Evolutionary conservation across 2,888 invertebrate species (phyloP).

Genomic region (Drosophila multiciliata): DNA sequence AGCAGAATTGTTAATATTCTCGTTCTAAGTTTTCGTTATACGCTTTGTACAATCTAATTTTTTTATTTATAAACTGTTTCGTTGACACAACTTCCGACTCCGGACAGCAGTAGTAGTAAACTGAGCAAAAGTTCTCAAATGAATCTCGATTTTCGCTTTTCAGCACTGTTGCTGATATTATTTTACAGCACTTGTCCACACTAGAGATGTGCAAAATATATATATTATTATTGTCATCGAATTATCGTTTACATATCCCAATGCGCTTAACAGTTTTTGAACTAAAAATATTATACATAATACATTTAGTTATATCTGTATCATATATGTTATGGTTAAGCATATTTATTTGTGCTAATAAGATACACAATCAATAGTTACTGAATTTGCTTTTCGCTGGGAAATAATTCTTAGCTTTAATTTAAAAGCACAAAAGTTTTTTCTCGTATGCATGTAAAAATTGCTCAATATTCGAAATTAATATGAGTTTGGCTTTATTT

Average conservation of each 20-base stretch:
- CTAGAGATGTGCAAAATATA: slow-evolving; percentile 25
- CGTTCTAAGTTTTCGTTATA: slow-evolving; percentile 40
- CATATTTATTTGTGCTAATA: background rate
- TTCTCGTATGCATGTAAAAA: background rate
- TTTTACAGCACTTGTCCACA: slow-evolving; percentile 23
- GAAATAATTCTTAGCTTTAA: background rate
- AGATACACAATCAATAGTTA: background rate
- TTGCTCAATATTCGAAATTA: background rate
- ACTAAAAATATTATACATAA: background rate
- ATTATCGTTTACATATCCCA: background rate
- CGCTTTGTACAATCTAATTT: slow-evolving; percentile 46
- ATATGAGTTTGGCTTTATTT: background rate
- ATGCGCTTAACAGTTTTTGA: background rate
- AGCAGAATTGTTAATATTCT: slow-evolving; percentile 49
- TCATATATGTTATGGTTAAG: background rate
- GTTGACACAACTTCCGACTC: slow-evolving; percentile 59
- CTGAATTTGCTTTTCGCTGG: background rate
- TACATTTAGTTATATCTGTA: background rate
- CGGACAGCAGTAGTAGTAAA: slow-evolving; percentile 48
- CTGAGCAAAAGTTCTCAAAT: slow-evolving; percentile 44
- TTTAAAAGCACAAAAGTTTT: background rate
- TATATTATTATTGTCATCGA: slow-evolving; percentile 1
- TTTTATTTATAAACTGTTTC: slow-evolving; percentile 18
- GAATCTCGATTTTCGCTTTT: slow-evolving; percentile 22
- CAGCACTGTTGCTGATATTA: slow-evolving; percentile 30